phyloP scores from a whole-genome alignment of 2,113 vertebrate genomes.

The Nothoprocta pentlandii region DNA sequence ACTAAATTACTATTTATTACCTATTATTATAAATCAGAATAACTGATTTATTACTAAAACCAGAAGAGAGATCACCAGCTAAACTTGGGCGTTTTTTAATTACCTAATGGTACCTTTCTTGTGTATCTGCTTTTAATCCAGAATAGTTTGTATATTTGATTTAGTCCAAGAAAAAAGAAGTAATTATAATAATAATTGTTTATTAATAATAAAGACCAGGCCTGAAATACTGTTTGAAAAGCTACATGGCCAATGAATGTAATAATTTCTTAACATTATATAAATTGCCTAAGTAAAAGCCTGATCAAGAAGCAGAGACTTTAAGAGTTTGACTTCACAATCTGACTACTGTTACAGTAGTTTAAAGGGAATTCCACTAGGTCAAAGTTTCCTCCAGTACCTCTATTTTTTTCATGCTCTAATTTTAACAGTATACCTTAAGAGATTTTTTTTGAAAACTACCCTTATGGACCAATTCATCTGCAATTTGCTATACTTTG shows the following conservation, averaged over 20 bases:
- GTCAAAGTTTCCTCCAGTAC: slow-evolving; percentile 67
- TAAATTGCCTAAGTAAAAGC: neutral
- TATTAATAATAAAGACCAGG: neutral
- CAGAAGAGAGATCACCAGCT: neutral
- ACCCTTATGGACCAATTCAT: slow-evolving; percentile 78
- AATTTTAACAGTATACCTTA: slow-evolving; percentile 67
- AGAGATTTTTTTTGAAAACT: slow-evolving; percentile 48
- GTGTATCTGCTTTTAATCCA: neutral
- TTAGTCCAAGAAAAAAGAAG: neutral
- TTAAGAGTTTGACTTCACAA: neutral
- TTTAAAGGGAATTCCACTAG: slow-evolving; percentile 63
- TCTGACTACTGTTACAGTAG: slow-evolving; percentile 77
- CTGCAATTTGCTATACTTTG: slow-evolving; percentile 81
- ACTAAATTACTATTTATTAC: too few species aligned
- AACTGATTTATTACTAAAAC: neutral
- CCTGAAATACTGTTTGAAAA: neutral
- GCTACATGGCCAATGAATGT: neutral
- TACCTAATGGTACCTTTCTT: neutral
- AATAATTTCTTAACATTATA: neutral
- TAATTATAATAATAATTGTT: neutral
- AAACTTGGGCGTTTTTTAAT: neutral
- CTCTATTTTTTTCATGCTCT: slow-evolving; percentile 18
- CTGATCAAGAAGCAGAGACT: neutral
- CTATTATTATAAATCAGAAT: too few species aligned
- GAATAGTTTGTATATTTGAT: neutral